These are phyloP conservation scores for Molanna angustata DNA, from an alignment of 2,888 invertebrate genomes.

Conservation along the genomic window DNA sequence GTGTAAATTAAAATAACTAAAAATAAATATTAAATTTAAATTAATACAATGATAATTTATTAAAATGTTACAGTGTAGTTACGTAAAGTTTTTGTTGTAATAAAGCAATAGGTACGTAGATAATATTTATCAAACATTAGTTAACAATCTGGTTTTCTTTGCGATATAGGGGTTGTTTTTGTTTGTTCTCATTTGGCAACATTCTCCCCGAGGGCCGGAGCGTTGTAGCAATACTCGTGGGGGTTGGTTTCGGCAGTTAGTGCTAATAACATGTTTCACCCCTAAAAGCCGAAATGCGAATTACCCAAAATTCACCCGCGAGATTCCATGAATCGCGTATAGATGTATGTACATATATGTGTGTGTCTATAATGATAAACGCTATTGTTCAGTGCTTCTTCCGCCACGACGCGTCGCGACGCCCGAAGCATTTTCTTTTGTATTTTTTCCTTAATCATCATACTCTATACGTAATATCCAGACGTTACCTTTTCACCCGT, in stretches of 20 bases:
- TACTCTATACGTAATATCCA: too few species aligned
- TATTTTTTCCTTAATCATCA: too few species aligned
- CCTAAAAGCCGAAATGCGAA: slow-evolving; percentile 10
- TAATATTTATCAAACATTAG: slow-evolving; percentile 7
- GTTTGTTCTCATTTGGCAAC: slow-evolving; percentile 10
- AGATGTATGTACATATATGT: neutral
- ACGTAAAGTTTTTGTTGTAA: too few species aligned
- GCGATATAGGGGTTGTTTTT: slow-evolving; percentile 3
- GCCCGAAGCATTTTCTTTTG: too few species aligned
- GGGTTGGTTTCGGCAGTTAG: slow-evolving; percentile 9
- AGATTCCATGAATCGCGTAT: neutral
- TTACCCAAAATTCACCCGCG: slow-evolving; percentile 9
- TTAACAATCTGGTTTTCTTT: neutral
- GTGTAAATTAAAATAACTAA: too few species aligned
- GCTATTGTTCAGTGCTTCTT: too few species aligned
- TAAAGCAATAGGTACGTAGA: too few species aligned
- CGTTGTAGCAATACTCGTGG: neutral
- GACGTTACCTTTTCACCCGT: too few species aligned
- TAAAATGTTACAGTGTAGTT: too few species aligned
- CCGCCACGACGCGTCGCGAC: too few species aligned
- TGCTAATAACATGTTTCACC: slow-evolving; percentile 7
- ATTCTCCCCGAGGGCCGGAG: neutral
- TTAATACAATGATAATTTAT: too few species aligned
- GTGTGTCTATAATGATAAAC: slow-evolving; percentile 9
- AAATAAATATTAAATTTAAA: too few species aligned